Evolutionary conservation across 2,888 invertebrate genomes (phyloP), one percentile per base, ranked within the genome.

Genomic region (Cephus pygmeus): DNA sequence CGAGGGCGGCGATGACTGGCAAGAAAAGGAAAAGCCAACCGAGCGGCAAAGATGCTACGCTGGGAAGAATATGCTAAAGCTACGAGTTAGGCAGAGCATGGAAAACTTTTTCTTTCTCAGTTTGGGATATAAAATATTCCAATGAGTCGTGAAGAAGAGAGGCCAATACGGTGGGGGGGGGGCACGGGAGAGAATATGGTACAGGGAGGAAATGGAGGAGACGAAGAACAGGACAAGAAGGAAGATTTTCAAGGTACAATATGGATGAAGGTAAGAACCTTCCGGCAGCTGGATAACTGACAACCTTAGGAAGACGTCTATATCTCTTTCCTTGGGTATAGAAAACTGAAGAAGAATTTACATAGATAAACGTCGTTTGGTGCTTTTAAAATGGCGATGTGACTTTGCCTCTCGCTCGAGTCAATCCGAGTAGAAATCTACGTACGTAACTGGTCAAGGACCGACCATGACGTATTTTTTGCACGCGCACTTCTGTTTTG

Each of bases 81-180:
- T 40, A 75, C 73, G 77, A 74, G 73, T 74, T 68, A 69, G 74
- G 73, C 74, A 73, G 77, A 33, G 36, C 74, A 74, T 77, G 40
- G 35, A 75, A 30, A 77, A 69, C 73, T 76, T 77, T 79, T 76
- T 80, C 77, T 80, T 80, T 76, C 12, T 82, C 78, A 40, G 73
- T 81, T 73, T 73, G 71, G 73, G 80, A 81, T 79, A 77, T 84
- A 80, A 86, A 84, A 83, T 85, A 87, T 86, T 85, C 79, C 80
- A 84, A 85, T 83, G 83, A 83, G 82, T 34, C 74, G n/a, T 12
- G 11, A 31, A 12, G 69, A 71, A 6, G 35, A 36, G 35, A 77
- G 75, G 12, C 33, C 3, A 12, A n/a, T n/a, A n/a, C n/a, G n/a
- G n/a, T n/a, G n/a, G 35, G 12, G 3, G 12, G 12, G 11, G 34